phyloP scores from a whole-genome alignment of 2,888 invertebrate species.

The Xestia ashworthii region DNA sequence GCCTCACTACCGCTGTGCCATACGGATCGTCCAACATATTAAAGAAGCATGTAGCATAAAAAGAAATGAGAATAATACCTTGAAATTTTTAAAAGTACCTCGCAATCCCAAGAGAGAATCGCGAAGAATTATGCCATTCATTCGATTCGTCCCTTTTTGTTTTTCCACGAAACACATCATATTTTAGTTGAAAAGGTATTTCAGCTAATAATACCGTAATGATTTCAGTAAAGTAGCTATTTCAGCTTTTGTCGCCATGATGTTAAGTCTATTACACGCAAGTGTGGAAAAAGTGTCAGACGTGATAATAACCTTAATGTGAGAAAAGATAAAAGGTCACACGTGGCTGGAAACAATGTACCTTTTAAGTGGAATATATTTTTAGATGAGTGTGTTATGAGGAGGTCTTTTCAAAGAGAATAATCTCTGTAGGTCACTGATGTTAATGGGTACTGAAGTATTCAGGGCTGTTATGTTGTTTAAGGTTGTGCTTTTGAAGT shows the following conservation, averaged over 20 bases:
- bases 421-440: background rate
- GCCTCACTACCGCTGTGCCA: too few relatives aligned
- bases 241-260: background rate
- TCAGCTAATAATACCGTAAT: background rate
- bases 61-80: background rate
- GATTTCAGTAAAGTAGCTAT: background rate
- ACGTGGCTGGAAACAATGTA: background rate
- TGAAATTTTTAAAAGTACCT: background rate
- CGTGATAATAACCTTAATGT: background rate
- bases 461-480: background rate
- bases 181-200: background rate
- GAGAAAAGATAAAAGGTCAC: slow-evolving; percentile 14
- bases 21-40: too few relatives aligned
- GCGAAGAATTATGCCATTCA: background rate
- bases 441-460: background rate
- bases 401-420: slow-evolving; percentile 3
- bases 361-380: slow-evolving; percentile 8
- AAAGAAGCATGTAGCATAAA: too few relatives aligned
- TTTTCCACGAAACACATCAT: background rate
- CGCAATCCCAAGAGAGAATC: background rate
- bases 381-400: background rate
- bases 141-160: background rate
- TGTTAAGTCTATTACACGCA: background rate
- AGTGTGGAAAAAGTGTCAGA: background rate
- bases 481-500: too few relatives aligned